These are phyloP conservation scores for Sinocyclocheilus rhinocerous DNA, from an alignment of 2,113 vertebrate genomes.

Conservation along the genomic window DNA sequence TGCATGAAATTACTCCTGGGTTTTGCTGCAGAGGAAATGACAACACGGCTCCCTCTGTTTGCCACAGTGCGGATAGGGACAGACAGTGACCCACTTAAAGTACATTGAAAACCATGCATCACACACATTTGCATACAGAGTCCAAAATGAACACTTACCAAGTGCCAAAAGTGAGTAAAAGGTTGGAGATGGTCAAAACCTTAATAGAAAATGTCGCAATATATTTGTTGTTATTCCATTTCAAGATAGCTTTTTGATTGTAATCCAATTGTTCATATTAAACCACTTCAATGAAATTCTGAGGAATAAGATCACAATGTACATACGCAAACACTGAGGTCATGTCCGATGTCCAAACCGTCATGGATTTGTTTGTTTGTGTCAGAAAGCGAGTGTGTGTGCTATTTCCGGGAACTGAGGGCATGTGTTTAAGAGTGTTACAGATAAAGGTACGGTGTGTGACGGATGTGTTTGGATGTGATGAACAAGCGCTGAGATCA, in stretches of 20 bases:
- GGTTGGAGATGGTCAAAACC: background rate
- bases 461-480: conserved; percentile 1
- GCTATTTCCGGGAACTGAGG: background rate
- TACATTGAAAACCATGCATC: conserved; percentile 16
- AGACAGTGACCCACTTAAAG: conserved; percentile 45
- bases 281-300: background rate
- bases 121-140: background rate
- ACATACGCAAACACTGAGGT: background rate
- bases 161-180: background rate
- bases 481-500: conserved; percentile 14
- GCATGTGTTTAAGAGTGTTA: background rate
- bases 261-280: background rate
- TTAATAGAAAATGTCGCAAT: background rate
- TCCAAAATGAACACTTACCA: background rate
- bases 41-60: conserved; percentile 19
- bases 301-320: background rate
- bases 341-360: background rate
- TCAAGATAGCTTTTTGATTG: background rate
- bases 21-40: conserved; percentile 27
- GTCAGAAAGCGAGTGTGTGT: background rate
- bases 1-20: conserved; percentile 34
- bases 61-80: background rate
- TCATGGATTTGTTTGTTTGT: conserved; percentile 8
- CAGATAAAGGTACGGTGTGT: background rate
- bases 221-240: background rate